phyloP scores from a whole-genome alignment of 1,140 invertebrate species.

The Drosophila murphyi region DNA sequence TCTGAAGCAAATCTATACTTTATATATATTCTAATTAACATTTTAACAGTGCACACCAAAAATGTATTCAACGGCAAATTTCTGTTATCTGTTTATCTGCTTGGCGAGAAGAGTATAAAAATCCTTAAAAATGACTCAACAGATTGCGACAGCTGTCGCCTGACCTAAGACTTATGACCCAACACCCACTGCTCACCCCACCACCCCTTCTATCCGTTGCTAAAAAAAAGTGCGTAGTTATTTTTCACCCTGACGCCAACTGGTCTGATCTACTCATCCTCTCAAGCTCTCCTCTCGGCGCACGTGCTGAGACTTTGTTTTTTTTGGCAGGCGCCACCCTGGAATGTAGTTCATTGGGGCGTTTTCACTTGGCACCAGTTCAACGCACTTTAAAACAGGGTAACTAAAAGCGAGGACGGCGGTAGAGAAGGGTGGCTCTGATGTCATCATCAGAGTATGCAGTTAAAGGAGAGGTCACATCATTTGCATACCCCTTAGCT shows the following conservation, averaged over 20 bases:
- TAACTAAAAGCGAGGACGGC: neutral
- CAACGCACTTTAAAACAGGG: slow-evolving; percentile 69
- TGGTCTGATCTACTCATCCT: slow-evolving; percentile 4
- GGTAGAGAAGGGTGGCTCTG: slow-evolving; percentile 25
- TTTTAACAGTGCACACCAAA: too few species aligned
- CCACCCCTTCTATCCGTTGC: neutral
- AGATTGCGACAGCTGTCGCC: slow-evolving; percentile 48
- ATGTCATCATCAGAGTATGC: slow-evolving; percentile 56
- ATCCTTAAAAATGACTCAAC: slow-evolving; percentile 29
- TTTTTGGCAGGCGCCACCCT: slow-evolving; percentile 60
- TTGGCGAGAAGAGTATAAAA: slow-evolving; percentile 2
- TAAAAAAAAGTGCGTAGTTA: slow-evolving; percentile 40
- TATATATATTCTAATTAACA: too few species aligned
- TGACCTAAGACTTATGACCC: slow-evolving; percentile 14
- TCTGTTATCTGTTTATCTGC: too few species aligned
- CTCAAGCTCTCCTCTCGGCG: slow-evolving; percentile 7
- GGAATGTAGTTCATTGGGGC: slow-evolving; percentile 74
- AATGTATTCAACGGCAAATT: too few species aligned
- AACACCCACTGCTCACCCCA: neutral
- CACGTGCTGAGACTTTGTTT: slow-evolving; percentile 65
- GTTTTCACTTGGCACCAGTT: slow-evolving; percentile 78
- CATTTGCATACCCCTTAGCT: slow-evolving; percentile 17
- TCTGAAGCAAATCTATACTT: too few species aligned
- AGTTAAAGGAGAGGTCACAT: neutral
- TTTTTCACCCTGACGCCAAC: slow-evolving; percentile 43